Evolutionary conservation across 2,888 invertebrate genomes (phyloP).

Genomic region (Exephanes ischioxanthus): DNA sequence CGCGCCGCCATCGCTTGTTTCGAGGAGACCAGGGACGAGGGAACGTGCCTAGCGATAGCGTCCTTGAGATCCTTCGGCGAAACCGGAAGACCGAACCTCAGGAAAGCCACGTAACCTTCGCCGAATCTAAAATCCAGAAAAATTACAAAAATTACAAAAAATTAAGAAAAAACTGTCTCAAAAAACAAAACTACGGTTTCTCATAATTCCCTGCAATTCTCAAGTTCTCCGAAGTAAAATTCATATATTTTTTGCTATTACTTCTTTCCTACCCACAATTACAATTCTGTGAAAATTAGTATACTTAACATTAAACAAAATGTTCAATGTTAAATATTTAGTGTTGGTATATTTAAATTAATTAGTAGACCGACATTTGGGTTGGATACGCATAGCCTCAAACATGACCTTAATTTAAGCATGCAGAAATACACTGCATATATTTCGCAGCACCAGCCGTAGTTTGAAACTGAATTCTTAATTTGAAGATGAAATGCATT

Average conservation of each 20-base stretch:
- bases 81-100: slow-evolving; percentile 81
- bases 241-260: neutral
- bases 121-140: slow-evolving; percentile 85
- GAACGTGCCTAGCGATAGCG: slow-evolving; percentile 80
- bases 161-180: neutral
- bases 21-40: slow-evolving; percentile 84
- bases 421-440: no score
- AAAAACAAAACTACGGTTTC: neutral
- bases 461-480: no score
- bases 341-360: no score
- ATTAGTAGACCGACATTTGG: no score
- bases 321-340: no score
- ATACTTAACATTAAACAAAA: no score
- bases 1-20: slow-evolving; percentile 85
- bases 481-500: no score
- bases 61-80: slow-evolving; percentile 80
- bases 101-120: slow-evolving; percentile 86
- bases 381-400: no score
- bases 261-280: no score
- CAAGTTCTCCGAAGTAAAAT: neutral
- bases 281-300: no score
- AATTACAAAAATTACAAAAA: slow-evolving; percentile 7
- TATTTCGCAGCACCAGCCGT: no score
- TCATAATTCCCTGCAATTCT: neutral
- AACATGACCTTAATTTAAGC: no score